Base-by-base conservation (phyloP, 1,140 invertebrate species). In the Heliconius himera region DNA sequence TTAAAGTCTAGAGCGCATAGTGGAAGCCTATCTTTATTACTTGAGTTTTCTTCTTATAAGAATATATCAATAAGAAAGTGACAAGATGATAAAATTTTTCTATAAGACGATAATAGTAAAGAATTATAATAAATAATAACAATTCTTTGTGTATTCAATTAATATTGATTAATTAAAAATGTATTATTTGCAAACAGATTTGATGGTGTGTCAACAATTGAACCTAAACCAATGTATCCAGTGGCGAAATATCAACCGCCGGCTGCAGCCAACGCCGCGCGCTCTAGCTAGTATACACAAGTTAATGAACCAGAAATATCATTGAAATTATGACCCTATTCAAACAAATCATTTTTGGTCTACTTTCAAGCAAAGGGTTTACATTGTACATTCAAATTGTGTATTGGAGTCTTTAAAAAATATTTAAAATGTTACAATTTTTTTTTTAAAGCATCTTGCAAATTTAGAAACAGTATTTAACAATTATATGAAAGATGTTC, bases 171-270 rank as follows among this genome's bases (percentile, higher is more conserved):
- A 29, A 66, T 66, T 13, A 26, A 26, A 26, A 66, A 66, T 66
- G 8, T 56, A 22, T 56, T 22, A 66, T 66, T 66, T 66, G 11
- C 11, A 66, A 66, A 66, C 81, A 94, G 91, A 78, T 92, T 84
- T 75, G 91, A 94, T 8, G 82, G 76, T 16, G 92, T 92, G 13
- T 93, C 92, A 0, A 76, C 84, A n/a, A 85, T 94, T 8, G 85
- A 88, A 79, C 79, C 92, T 13, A 87, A 87, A 36, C 91, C 92
- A 9, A 86, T 94, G 89, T 91, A 83, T 84, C 83, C 89, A 1
- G 90, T 93, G 26, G 56, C 82, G 0, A 87, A 88, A 75, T 94
- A 92, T 84, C 84, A 86, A 60, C 81, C 88, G 22, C 86, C 89
- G 1, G 83, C 88, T 16, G 81, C 84, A 66, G 70, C 83, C 8